phyloP scores from a whole-genome alignment of 2,113 vertebrate genomes.

The Pteruthius melanotis region DNA sequence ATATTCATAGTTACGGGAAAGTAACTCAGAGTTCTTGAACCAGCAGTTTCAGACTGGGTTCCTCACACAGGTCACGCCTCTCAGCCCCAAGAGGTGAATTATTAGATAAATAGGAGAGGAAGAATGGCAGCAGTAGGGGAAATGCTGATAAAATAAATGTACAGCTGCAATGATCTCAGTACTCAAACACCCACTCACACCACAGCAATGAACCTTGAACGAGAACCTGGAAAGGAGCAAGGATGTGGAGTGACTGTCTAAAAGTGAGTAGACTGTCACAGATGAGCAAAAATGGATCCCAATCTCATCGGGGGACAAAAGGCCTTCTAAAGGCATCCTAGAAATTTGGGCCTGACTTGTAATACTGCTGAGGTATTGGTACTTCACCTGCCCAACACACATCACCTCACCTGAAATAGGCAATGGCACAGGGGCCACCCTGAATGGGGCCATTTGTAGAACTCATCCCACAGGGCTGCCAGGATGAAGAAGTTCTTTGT shows the following conservation, averaged over 20 bases:
- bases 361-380: background rate
- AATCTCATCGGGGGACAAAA: background rate
- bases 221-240: background rate
- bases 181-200: background rate
- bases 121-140: background rate
- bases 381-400: background rate
- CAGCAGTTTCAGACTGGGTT: background rate
- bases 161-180: background rate
- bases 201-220: background rate
- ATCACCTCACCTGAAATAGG: background rate
- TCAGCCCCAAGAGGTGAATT: background rate
- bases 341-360: background rate
- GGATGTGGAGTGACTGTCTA: background rate
- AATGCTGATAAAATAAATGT: background rate
- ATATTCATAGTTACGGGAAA: conserved; percentile 21
- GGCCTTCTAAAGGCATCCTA: background rate
- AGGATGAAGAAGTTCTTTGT: background rate
- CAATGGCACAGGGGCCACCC: background rate
- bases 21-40: conserved; percentile 25
- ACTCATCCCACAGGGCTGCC: background rate
- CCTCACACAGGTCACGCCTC: background rate
- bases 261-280: background rate
- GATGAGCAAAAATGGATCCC: background rate
- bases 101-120: background rate
- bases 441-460: background rate